phyloP scores from a whole-genome alignment of 2,888 invertebrate species.

The Drosophila tripunctata region DNA sequence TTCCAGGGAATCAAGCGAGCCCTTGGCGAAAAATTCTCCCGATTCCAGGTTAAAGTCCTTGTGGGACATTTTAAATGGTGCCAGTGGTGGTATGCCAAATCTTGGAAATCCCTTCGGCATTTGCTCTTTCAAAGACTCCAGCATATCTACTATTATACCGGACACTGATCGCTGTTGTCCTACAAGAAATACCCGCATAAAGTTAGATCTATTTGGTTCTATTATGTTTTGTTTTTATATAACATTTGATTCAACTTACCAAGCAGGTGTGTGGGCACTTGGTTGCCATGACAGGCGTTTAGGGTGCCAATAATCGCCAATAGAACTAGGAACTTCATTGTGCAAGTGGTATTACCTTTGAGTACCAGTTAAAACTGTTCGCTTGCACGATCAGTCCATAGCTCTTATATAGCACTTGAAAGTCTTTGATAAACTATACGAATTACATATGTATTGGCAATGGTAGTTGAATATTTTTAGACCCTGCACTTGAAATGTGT shows the following conservation, averaged over 20 bases:
- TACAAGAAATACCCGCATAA: constrained; percentile 9
- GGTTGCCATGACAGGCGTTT: constrained; percentile 39
- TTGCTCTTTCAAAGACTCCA: constrained; percentile 57
- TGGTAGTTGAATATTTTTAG: constrained; percentile 22
- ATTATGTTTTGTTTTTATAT: too few relatives aligned
- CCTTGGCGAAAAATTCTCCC: constrained; percentile 42
- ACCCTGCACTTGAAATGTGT: neutral
- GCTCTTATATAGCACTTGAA: constrained; percentile 51
- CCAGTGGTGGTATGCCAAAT: constrained; percentile 75
- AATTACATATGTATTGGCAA: constrained; percentile 9
- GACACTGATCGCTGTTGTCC: constrained; percentile 61
- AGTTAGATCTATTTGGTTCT: neutral
- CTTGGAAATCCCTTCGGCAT: constrained; percentile 74
- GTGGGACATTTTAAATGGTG: constrained; percentile 62
- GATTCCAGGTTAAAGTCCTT: constrained; percentile 47
- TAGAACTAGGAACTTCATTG: constrained; percentile 55
- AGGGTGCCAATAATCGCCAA: constrained; percentile 40
- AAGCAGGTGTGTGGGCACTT: constrained; percentile 37
- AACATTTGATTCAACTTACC: constrained; percentile 31
- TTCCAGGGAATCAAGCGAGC: constrained; percentile 57
- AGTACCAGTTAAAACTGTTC: constrained; percentile 30
- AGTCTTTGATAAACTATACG: constrained; percentile 35
- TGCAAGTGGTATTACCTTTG: constrained; percentile 11
- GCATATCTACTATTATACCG: constrained; percentile 49
- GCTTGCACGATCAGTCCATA: neutral